Evolutionary conservation across 2,113 vertebrate genomes (phyloP), one percentile per base, ranked within the genome.

Genomic region (Chlamydotis undulata): DNA sequence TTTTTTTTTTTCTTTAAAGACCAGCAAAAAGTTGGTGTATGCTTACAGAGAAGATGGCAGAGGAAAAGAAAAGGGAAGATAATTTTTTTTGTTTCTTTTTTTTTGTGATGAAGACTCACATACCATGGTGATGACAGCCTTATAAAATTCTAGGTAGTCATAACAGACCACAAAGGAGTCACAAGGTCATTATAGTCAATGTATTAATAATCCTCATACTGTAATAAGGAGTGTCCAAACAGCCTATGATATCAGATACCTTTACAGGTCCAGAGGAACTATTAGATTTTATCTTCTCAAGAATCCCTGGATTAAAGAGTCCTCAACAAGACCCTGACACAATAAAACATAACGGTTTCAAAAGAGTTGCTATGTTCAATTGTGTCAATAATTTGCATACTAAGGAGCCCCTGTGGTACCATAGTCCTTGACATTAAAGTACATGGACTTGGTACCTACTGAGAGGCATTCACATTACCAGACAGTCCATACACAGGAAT

Each of bases 241-340:
- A 97, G 96, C 92, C 97, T 73, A 43, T 97, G 97, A 97, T 96
- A 97, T 97, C 96, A 97, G 91, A 97, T 89, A 94, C 93, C 56
- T 98, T 97, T 97, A 98, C 93, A 95, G 94, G 85, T 98, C 94
- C 90, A 71, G 63, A 96, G 96, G 94, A 96, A 79, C 95, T 91
- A 93, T 98, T 96, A 96, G 61, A 80, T 96, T 98, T 98, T 98
- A 98, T 97, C 97, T 97, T 95, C 94, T 96, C 96, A 95, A 93
- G 95, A 96, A 97, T 96, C 84, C 92, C 97, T 93, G 95, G 96
- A 97, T 98, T 98, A 98, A 98, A 97, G 94, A 97, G 94, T 96
- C 97, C 89, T 98, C 84, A 23, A 94, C 29, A 26, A 98, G 95
- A 97, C 89, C 89, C 96, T 97, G 96, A 94, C 88, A 97, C 95